Evolutionary conservation across 2,113 vertebrate species (phyloP).

Genomic region (Indicator indicator): DNA sequence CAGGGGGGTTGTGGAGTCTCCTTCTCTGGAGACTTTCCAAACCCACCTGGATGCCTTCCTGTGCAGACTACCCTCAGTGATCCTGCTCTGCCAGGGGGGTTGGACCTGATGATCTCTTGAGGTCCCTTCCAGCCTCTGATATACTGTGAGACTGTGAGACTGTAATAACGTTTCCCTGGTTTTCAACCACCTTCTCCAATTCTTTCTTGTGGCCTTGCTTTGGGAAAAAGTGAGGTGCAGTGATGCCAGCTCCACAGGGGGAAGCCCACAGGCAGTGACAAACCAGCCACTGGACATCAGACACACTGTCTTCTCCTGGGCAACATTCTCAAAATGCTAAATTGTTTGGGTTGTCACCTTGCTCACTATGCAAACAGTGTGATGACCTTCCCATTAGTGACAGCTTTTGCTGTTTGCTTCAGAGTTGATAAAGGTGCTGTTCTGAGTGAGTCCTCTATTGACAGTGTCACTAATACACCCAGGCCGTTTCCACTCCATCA

Average conservation of each 20-base stretch:
- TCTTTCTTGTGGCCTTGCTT: neutral
- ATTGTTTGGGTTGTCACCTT: neutral
- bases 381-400: neutral
- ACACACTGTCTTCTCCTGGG: neutral
- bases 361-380: neutral
- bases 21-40: no score
- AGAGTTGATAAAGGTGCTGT: neutral
- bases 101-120: no score
- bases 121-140: no score
- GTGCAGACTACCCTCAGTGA: no score
- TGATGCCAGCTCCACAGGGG: neutral
- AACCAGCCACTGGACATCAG: neutral
- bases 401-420: neutral
- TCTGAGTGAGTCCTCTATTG: neutral
- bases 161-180: neutral
- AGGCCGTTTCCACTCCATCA: neutral
- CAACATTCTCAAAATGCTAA: neutral
- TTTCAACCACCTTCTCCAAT: fast-evolving
- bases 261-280: neutral
- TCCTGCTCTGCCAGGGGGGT: no score
- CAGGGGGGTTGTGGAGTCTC: no score
- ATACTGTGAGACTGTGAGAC: no score
- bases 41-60: no score
- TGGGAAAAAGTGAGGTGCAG: neutral
- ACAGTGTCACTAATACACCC: neutral